phyloP scores from a whole-genome alignment of 1,140 invertebrate genomes.

The Danaus melanippus region DNA sequence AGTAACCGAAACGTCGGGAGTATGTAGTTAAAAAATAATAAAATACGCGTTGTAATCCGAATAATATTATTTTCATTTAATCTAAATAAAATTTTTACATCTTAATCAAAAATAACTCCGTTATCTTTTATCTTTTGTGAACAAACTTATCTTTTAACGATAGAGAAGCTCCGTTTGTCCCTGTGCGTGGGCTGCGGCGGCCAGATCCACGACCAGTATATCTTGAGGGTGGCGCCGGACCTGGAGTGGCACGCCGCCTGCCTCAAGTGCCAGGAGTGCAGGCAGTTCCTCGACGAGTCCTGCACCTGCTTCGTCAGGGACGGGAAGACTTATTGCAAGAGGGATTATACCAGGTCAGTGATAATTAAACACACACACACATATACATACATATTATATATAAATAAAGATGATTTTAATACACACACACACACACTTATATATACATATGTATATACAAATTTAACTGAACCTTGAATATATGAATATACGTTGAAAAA shows the following conservation, averaged over 20 bases:
- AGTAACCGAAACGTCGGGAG: no score
- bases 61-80: no score
- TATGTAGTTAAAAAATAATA: no score
- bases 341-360: slow-evolving; percentile 96
- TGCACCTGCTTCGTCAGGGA: slow-evolving; percentile 98
- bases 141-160: neutral
- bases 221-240: slow-evolving; percentile 95
- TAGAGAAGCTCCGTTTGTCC: slow-evolving; percentile 87
- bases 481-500: no score
- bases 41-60: no score
- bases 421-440: neutral
- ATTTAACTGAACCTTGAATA: neutral
- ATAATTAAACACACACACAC: neutral
- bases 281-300: slow-evolving; percentile 96
- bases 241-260: slow-evolving; percentile 99
- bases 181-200: slow-evolving; percentile 96
- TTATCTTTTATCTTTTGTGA: no score
- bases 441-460: slow-evolving; percentile 5
- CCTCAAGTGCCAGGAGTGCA: slow-evolving; percentile 96
- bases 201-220: slow-evolving; percentile 98
- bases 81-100: no score
- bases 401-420: no score
- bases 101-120: no score
- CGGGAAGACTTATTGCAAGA: slow-evolving; percentile 98
- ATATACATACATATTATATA: no score